Evolutionary conservation across 1,140 invertebrate genomes (phyloP).

Genomic region (Calosoma granatense): DNA sequence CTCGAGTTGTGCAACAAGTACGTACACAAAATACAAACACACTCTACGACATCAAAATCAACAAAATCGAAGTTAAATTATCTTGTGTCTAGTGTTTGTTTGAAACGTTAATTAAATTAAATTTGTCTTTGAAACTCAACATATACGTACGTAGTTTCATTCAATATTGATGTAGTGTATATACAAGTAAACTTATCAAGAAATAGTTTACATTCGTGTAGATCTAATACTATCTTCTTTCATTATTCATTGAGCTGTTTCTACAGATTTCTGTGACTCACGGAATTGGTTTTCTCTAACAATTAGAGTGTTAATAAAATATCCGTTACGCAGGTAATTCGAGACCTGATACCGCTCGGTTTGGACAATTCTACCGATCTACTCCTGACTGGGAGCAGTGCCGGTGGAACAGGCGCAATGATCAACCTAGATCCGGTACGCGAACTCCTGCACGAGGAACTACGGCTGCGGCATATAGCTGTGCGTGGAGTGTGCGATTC

Average conservation of each 20-base stretch:
- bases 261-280: too few relatives aligned
- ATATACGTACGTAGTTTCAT: too few relatives aligned
- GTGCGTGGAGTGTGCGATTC: slow-evolving; percentile 80
- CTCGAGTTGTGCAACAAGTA: slow-evolving; percentile 62
- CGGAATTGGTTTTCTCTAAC: background rate
- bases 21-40: too few relatives aligned
- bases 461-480: slow-evolving; percentile 49
- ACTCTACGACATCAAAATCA: too few relatives aligned
- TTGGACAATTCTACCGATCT: slow-evolving; percentile 52
- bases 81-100: too few relatives aligned
- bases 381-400: slow-evolving; percentile 82
- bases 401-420: slow-evolving; percentile 85
- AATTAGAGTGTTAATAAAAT: background rate
- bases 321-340: slow-evolving; percentile 43
- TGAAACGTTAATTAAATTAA: too few relatives aligned
- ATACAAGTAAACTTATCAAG: too few relatives aligned
- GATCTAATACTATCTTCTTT: too few relatives aligned
- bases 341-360: slow-evolving; percentile 55
- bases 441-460: slow-evolving; percentile 51
- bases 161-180: too few relatives aligned
- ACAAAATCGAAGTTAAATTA: background rate
- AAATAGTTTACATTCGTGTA: too few relatives aligned
- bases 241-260: too few relatives aligned
- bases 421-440: slow-evolving; percentile 77
- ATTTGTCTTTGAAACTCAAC: too few relatives aligned